phyloP scores from a whole-genome alignment of 2,888 invertebrate species.

The Acronicta leporina region DNA sequence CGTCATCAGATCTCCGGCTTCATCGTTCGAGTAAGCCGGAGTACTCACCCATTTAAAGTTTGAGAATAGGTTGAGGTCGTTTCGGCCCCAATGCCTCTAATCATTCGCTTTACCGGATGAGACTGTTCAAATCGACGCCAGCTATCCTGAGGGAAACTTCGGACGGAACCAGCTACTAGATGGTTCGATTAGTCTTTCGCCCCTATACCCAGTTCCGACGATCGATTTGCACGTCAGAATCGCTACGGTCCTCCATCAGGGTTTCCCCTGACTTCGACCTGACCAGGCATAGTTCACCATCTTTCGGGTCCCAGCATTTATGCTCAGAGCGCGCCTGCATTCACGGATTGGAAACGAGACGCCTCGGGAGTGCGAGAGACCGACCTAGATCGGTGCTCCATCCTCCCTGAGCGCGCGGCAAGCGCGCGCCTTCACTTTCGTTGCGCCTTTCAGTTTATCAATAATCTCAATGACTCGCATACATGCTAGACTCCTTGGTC shows the following conservation, averaged over 20 bases:
- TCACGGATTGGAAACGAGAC: conserved; percentile 83
- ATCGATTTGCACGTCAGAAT: conserved; percentile 95
- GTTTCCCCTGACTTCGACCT: conserved; percentile 92
- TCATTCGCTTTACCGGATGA: conserved; percentile 93
- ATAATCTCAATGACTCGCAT: conserved; percentile 91
- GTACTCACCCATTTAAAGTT: conserved; percentile 93
- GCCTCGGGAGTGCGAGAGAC: conserved; percentile 89
- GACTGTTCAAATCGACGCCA: conserved; percentile 85
- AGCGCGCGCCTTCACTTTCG: conserved; percentile 89
- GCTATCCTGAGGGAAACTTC: conserved; percentile 94
- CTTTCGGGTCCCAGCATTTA: conserved; percentile 92
- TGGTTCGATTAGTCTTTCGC: conserved; percentile 93
- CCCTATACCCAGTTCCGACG: conserved; percentile 93
- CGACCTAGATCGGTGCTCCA: conserved; percentile 76
- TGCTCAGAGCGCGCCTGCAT: conserved; percentile 90
- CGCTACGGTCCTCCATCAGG: conserved; percentile 92
- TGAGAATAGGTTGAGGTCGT: conserved; percentile 93
- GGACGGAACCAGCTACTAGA: conserved; percentile 94
- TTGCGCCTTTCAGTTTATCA: conserved; percentile 90
- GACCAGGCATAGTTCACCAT: conserved; percentile 93
- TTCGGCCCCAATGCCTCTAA: conserved; percentile 92
- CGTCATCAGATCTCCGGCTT: conserved; percentile 87
- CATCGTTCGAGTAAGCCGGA: conserved; percentile 89
- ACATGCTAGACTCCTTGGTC: conserved; percentile 85
- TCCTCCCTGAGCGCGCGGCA: conserved; percentile 78